A percentile compares a stretch with the other conserved stretches of the same genome.
Evolutionary conservation across 2,797 vertebrate species (phyloP).

Genomic region (Sebastes steindachneri): DNA sequence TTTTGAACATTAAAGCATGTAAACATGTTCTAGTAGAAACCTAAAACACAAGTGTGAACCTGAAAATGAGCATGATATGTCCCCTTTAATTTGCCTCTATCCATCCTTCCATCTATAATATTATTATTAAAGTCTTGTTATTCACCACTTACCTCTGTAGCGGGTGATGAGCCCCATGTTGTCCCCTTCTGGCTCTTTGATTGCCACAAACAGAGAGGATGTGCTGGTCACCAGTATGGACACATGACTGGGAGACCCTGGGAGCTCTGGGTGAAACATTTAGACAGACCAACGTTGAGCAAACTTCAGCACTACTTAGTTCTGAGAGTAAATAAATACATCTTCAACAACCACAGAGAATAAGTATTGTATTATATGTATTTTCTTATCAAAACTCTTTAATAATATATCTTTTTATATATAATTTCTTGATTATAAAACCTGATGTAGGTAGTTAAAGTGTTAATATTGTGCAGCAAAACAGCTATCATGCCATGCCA

Average conservation of each 20-base stretch:
- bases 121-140: background rate
- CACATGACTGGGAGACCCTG: conserved; percentile 74
- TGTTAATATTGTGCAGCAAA: background rate
- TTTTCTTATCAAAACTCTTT: background rate
- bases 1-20: background rate
- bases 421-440: background rate
- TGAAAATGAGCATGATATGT: background rate
- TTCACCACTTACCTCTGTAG: conserved; percentile 75
- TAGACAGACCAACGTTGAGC: background rate
- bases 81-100: background rate
- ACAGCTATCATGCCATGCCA: background rate
- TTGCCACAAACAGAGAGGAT: conserved; percentile 74
- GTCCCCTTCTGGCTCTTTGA: conserved; percentile 73
- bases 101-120: background rate
- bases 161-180: conserved; percentile 74
- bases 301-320: background rate
- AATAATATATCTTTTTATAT: background rate
- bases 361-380: background rate
- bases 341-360: background rate
- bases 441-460: background rate
- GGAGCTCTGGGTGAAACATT: conserved; percentile 67
- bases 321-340: background rate
- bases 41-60: background rate
- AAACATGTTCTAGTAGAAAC: background rate
- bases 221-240: conserved; percentile 78